Conservation (phyloP, 1,140 invertebrate genomes). For the Metaphire vulgaris region DNA sequence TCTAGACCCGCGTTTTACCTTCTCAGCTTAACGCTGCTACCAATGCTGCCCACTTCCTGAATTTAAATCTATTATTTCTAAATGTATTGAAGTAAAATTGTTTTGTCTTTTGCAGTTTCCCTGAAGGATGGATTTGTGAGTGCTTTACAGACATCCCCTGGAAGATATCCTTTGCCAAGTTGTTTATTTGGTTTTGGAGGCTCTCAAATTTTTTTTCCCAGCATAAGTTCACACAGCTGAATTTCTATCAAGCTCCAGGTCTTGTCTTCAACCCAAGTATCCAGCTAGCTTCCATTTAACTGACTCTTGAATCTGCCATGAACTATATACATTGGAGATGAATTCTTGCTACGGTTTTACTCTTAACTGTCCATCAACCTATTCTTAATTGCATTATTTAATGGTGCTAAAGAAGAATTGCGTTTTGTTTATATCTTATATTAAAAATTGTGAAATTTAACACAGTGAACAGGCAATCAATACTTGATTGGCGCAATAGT, state of each 20-base stretch:
- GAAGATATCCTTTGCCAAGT: constrained; percentile 58
- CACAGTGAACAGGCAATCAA: too few relatives aligned
- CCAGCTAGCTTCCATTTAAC: not conserved
- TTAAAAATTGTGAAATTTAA: too few relatives aligned
- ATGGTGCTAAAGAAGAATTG: too few relatives aligned
- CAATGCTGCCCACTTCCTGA: too few relatives aligned
- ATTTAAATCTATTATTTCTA: too few relatives aligned
- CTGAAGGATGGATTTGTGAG: constrained; percentile 61
- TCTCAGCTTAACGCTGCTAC: too few relatives aligned
- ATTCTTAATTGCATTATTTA: too few relatives aligned
- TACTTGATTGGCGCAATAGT: too few relatives aligned
- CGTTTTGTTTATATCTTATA: too few relatives aligned
- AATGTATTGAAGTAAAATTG: too few relatives aligned
- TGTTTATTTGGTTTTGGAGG: not conserved
- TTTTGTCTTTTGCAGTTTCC: constrained; percentile 10
- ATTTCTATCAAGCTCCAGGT: not conserved
- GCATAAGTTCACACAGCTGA: not conserved
- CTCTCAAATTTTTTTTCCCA: not conserved
- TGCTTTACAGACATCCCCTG: constrained; percentile 73
- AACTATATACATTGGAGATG: not conserved
- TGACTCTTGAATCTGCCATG: not conserved
- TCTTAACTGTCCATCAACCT: too few relatives aligned
- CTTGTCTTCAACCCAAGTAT: not conserved
- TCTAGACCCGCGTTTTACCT: too few relatives aligned
- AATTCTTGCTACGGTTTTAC: not conserved